phyloP scores from a whole-genome alignment of 2,797 vertebrate genomes.

The Acanthurus tractus region DNA sequence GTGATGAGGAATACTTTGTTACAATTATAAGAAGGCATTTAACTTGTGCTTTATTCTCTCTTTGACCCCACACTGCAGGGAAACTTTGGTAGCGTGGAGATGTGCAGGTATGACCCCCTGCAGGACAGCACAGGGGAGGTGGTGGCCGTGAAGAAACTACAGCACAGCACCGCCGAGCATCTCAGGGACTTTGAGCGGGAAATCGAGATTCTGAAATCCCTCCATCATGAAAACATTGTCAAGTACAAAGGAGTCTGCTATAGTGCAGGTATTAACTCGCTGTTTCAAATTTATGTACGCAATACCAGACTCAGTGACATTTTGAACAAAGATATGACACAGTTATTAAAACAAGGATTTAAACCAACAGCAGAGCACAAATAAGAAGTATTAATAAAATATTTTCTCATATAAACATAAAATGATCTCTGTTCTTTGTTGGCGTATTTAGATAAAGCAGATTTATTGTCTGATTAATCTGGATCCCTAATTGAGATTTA shows the following conservation, averaged over 20 bases:
- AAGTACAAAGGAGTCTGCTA: slow-evolving; percentile 98
- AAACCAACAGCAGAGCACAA: neutral
- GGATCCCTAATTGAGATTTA: neutral
- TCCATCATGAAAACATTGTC: slow-evolving; percentile 98
- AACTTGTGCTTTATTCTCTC: neutral
- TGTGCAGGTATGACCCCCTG: slow-evolving; percentile 96
- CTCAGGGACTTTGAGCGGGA: slow-evolving; percentile 96
- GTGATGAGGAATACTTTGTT: no score
- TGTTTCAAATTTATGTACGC: neutral
- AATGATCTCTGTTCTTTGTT: neutral
- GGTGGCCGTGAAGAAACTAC: slow-evolving; percentile 98
- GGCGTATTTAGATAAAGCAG: neutral
- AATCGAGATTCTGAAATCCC: slow-evolving; percentile 97
- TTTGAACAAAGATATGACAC: neutral
- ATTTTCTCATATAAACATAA: neutral
- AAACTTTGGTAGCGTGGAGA: slow-evolving; percentile 99
- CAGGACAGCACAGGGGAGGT: slow-evolving; percentile 98
- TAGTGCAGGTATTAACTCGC: slow-evolving; percentile 90
- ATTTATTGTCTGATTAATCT: neutral
- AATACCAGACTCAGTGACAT: neutral
- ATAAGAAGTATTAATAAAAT: neutral
- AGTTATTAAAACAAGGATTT: neutral
- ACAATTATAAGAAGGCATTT: no score
- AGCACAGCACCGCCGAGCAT: slow-evolving; percentile 96
- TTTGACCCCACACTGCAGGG: slow-evolving; percentile 82